A percentile compares a stretch with the other conserved stretches of the same genome.
Evolutionary conservation across 2,888 invertebrate species (phyloP).

Genomic region (Drosophila niveifrons): DNA sequence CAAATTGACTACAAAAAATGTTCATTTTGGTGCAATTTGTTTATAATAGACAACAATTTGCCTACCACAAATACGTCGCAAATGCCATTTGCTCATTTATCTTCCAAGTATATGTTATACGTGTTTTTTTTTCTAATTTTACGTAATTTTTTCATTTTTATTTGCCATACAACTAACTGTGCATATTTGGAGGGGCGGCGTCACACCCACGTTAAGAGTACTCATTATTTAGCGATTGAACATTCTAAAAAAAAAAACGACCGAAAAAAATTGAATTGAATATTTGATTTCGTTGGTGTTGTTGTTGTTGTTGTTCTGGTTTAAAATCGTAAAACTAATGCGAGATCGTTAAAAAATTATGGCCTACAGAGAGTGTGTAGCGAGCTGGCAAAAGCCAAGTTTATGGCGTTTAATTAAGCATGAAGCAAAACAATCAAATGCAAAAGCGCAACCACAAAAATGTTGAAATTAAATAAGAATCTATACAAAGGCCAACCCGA

Average conservation of each 20-base stretch:
- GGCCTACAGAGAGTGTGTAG: constrained; percentile 34
- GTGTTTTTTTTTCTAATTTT: constrained; percentile 27
- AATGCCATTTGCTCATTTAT: constrained; percentile 66
- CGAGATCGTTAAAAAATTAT: constrained; percentile 42
- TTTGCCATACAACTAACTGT: constrained; percentile 18
- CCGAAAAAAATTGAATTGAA: constrained; percentile 23
- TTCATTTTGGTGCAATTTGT: constrained; percentile 53
- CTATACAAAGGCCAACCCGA: constrained; percentile 40
- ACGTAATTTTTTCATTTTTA: constrained; percentile 12
- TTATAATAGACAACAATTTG: constrained; percentile 60
- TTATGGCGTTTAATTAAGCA: constrained; percentile 67
- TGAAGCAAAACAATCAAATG: constrained; percentile 63
- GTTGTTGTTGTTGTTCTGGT: constrained; percentile 4
- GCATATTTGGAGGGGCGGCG: constrained; percentile 38
- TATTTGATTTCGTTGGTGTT: constrained; percentile 35
- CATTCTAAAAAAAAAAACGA: constrained; percentile 48
- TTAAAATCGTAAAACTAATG: constrained; percentile 30
- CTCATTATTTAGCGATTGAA: constrained; percentile 51
- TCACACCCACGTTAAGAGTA: constrained; percentile 60
- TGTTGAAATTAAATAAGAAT: constrained; percentile 57
- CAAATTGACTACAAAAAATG: constrained; percentile 3
- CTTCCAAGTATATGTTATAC: constrained; percentile 57
- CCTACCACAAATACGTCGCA: constrained; percentile 52
- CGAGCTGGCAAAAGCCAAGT: constrained; percentile 29
- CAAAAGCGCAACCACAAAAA: constrained; percentile 62